Percentiles rank a stretch among this genome's conserved stretches.
Conservation (phyloP, 2,113 vertebrate species). For the Anarhynchus alexandrinus region DNA sequence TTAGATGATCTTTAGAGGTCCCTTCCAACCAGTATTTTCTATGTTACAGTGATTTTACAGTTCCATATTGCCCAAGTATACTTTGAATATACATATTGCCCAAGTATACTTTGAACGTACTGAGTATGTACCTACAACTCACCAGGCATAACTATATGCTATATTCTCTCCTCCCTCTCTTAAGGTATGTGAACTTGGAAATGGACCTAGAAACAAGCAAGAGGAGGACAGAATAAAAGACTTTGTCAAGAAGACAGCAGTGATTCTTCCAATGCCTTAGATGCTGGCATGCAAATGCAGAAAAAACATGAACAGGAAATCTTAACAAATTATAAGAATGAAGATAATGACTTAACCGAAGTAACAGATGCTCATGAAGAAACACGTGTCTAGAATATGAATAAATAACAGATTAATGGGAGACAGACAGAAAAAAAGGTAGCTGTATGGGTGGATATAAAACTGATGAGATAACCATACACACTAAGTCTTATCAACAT, state of each 20-base stretch:
- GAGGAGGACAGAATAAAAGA: not conserved
- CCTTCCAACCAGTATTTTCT: not conserved
- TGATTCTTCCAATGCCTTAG: not conserved
- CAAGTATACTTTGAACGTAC: not conserved
- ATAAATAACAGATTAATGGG: not conserved
- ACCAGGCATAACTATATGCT: not conserved
- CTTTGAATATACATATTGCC: not conserved
- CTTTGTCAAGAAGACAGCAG: not conserved
- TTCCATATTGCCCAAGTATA: not conserved
- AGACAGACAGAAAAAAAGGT: not conserved
- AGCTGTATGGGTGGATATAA: not conserved
- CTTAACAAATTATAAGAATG: not conserved
- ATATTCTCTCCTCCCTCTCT: not conserved
- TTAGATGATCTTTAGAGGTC: not conserved
- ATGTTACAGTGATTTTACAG: not conserved
- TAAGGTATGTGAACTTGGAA: not conserved
- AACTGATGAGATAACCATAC: not conserved
- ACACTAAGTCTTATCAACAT: not conserved
- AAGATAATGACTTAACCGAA: not conserved
- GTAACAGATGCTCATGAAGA: not conserved
- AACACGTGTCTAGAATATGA: not conserved
- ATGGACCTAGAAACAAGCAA: not conserved
- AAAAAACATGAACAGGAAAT: not conserved
- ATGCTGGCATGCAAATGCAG: not conserved
- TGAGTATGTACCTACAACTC: not conserved